A percentile compares a stretch with the other conserved stretches of the same genome.
These are phyloP conservation scores for Caerostris extrusa DNA, from an alignment of 1,140 invertebrate species.

Conservation along the genomic window DNA sequence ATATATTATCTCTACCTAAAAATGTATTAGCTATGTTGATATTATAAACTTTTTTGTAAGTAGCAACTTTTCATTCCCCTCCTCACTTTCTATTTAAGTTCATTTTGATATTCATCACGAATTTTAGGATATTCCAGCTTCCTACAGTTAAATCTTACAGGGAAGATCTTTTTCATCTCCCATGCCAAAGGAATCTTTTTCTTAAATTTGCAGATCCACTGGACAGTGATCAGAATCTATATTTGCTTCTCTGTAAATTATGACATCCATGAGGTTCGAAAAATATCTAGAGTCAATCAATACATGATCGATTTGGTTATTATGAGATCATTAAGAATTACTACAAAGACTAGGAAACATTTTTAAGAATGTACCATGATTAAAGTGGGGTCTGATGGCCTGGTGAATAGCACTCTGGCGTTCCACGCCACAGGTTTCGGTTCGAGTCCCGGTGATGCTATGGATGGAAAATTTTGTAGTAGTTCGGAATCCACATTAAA, in stretches of 20 bases:
- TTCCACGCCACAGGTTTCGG: too few relatives aligned
- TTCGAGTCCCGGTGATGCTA: too few relatives aligned
- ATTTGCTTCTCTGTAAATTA: constrained; percentile 6
- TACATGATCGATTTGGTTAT: not conserved
- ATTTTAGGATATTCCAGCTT: not conserved
- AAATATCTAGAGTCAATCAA: constrained; percentile 13
- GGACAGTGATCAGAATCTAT: constrained; percentile 15
- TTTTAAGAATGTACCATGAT: too few relatives aligned
- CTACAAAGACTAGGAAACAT: too few relatives aligned
- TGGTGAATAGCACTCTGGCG: too few relatives aligned
- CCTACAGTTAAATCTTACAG: not conserved
- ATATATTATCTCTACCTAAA: not conserved
- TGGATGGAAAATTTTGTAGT: too few relatives aligned
- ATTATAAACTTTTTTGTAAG: not conserved
- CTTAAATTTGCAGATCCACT: constrained; percentile 50
- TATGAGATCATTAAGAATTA: not conserved
- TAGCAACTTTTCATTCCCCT: constrained; percentile 17
- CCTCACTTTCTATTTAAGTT: constrained; percentile 13
- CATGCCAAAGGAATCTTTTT: not conserved
- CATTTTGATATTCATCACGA: constrained; percentile 5
- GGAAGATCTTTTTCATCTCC: not conserved
- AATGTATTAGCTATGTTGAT: constrained; percentile 1
- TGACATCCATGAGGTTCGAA: constrained; percentile 24
- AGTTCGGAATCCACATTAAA: too few relatives aligned
- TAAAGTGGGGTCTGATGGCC: too few relatives aligned